Conservation (phyloP, 2,797 vertebrate species). For the Salmo trutta region DNA sequence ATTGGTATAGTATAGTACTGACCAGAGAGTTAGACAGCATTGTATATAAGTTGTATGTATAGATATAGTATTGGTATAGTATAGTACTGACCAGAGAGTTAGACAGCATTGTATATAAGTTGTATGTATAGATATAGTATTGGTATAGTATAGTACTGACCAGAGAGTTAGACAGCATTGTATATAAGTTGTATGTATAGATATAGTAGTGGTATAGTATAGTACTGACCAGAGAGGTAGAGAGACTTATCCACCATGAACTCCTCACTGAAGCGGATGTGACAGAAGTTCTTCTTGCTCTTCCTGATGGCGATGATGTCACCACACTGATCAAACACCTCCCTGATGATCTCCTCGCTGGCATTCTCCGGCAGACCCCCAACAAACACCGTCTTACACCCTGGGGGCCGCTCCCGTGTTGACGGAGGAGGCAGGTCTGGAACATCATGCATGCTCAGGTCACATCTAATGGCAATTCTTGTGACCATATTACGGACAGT, state of each 20-base stretch:
- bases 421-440: conserved; percentile 88
- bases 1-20: conserved; percentile 21
- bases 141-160: conserved; percentile 55
- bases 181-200: too few species aligned
- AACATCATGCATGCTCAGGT: background rate
- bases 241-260: conserved; percentile 92
- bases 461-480: too few species aligned
- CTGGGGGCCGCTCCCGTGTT: conserved; percentile 86
- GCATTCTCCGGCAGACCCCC: conserved; percentile 89
- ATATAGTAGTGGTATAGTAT: background rate
- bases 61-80: background rate
- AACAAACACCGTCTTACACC: conserved; percentile 89
- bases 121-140: too few species aligned
- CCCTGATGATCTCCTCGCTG: conserved; percentile 86
- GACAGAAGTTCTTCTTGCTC: conserved; percentile 93
- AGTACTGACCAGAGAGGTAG: conserved; percentile 83
- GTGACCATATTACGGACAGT: background rate
- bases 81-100: conserved; percentile 80
- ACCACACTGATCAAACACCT: conserved; percentile 88
- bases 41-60: too few species aligned
- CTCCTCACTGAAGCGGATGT: conserved; percentile 87
- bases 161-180: conserved; percentile 80
- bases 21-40: conserved; percentile 84
- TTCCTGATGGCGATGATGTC: conserved; percentile 88
- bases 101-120: conserved; percentile 54